Evolutionary conservation across 2,888 invertebrate species (phyloP).

Genomic region (Noctua comes): DNA sequence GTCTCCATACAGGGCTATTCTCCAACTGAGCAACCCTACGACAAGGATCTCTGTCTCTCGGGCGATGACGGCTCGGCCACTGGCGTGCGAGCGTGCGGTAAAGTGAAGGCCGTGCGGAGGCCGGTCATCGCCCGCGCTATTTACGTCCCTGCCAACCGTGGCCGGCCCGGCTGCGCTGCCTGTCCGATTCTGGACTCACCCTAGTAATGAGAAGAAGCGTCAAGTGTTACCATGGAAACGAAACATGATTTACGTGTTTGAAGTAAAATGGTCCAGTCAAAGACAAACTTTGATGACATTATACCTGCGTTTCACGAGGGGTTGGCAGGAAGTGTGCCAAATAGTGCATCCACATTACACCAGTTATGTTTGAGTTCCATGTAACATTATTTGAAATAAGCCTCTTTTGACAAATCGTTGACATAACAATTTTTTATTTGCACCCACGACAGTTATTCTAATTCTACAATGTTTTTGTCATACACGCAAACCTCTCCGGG

Average conservation of each 20-base stretch:
- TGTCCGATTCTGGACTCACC: conserved; percentile 23
- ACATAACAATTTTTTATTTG: too few species aligned
- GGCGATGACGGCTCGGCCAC: conserved; percentile 55
- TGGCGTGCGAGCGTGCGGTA: conserved; percentile 64
- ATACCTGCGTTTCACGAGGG: too few species aligned
- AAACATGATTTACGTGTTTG: background rate
- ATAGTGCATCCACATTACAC: background rate
- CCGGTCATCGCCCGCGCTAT: conserved; percentile 89
- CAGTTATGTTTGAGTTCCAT: background rate
- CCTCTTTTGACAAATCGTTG: background rate
- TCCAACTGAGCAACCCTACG: conserved; percentile 66
- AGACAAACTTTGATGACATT: background rate
- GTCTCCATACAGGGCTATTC: background rate
- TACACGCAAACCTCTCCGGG: too few species aligned
- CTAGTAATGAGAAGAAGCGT: conserved; percentile 13
- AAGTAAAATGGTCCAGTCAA: background rate
- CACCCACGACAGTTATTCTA: too few species aligned
- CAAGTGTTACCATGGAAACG: conserved; percentile 12
- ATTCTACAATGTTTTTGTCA: too few species aligned
- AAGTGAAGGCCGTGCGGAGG: conserved; percentile 88
- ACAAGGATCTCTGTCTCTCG: conserved; percentile 58
- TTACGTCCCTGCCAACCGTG: conserved; percentile 70
- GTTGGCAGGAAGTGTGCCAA: background rate
- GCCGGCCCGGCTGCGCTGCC: conserved; percentile 23
- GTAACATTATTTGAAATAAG: background rate